phyloP scores from a whole-genome alignment of 2,797 vertebrate species.

The Cyprinella venusta region DNA sequence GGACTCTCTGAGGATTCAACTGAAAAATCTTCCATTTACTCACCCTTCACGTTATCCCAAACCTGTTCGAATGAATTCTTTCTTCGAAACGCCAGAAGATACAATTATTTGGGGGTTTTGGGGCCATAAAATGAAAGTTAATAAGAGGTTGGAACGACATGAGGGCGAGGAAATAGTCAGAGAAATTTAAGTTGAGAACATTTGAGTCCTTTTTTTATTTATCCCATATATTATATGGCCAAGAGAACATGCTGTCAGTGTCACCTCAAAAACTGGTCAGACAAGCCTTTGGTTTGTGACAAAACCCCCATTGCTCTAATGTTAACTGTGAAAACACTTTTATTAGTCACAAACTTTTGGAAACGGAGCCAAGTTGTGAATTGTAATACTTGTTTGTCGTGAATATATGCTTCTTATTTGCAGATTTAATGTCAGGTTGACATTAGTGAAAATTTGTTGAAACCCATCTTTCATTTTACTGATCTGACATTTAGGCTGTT shows the following conservation, averaged over 20 bases:
- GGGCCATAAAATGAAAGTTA: not conserved
- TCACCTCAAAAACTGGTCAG: not conserved
- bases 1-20: not conserved
- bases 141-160: not conserved
- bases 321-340: constrained; percentile 5
- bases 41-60: too few species aligned
- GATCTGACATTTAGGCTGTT: not conserved
- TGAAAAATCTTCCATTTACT: not conserved
- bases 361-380: not conserved
- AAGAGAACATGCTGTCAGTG: not conserved
- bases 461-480: not conserved
- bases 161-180: not conserved
- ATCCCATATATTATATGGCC: not conserved
- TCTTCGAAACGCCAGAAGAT: not conserved
- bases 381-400: constrained; percentile 10
- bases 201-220: not conserved
- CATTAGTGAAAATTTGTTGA: not conserved
- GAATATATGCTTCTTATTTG: not conserved
- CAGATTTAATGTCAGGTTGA: not conserved
- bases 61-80: not conserved
- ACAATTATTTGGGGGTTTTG: too few species aligned
- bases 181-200: not conserved
- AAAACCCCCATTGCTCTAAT: constrained; percentile 1
- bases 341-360: not conserved
- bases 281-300: not conserved